These are phyloP conservation scores for Orthonyx spaldingii DNA, from an alignment of 2,113 vertebrate genomes.

Conservation along the genomic window DNA sequence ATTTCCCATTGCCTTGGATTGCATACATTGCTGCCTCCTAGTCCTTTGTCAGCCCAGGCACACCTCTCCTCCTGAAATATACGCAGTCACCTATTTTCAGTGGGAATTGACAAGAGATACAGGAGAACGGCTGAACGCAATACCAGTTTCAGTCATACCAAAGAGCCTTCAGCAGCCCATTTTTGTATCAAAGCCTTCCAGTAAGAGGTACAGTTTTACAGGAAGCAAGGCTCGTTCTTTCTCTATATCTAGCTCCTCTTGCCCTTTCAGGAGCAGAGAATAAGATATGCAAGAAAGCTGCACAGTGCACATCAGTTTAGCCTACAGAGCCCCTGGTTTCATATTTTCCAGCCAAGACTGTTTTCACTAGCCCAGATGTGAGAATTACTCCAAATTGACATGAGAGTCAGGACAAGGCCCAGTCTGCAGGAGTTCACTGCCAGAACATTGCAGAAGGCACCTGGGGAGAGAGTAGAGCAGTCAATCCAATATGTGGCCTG, in stretches of 20 bases:
- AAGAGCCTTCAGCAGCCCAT: neutral
- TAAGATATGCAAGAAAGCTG: neutral
- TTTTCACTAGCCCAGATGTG: neutral
- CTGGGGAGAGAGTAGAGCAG: neutral
- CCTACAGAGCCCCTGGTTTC: neutral
- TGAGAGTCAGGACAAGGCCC: neutral
- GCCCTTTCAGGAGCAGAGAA: neutral
- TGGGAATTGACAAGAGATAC: neutral
- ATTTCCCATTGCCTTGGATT: neutral
- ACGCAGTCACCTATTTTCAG: neutral
- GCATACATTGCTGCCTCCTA: no score
- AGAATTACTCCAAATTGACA: neutral
- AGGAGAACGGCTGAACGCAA: neutral
- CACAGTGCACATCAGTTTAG: neutral
- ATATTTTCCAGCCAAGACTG: neutral
- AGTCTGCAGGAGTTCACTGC: neutral
- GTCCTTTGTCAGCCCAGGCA: neutral
- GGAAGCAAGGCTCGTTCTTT: neutral
- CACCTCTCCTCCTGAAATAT: neutral
- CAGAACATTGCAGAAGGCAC: neutral
- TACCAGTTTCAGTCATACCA: neutral
- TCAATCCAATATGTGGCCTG: neutral
- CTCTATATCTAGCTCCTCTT: neutral
- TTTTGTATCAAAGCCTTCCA: neutral
- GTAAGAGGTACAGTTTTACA: neutral